Evolutionary conservation across 2,888 invertebrate genomes (phyloP), one percentile per base, ranked within the genome.

Genomic region (Drosophila conformis): DNA sequence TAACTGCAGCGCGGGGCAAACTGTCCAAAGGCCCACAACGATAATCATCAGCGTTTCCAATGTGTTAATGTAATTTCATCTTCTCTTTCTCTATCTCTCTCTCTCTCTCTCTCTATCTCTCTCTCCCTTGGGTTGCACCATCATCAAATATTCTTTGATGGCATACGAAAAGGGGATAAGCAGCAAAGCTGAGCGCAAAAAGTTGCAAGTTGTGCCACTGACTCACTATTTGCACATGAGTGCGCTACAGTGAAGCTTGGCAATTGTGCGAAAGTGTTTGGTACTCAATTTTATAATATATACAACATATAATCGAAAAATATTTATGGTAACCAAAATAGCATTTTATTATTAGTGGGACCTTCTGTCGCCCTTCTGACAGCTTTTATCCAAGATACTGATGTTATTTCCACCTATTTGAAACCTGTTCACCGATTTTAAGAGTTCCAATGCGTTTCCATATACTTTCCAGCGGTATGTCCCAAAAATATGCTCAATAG

Each of bases 41-140:
- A 83, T 85, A 85, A 85, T 79, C 81, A 85, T 79, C 82, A 68
- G 35, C 67, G 73, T 76, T 78, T 83, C 72, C 76, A 84, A 87
- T 82, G 84, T 84, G 83, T 81, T 81, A 75, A 82, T 80, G 83
- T 63, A 80, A 78, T 71, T 71, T 73, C 53, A 35, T n/a, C 54
- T 31, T 35, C 10, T 54, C 21, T 42, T 1, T 35, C 27, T 53
- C 29, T 15, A 13, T 21, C 1, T 51, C 36, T 38, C 4, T 38
- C 36, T 53, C 31, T 21, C 21, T 21, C 21, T 21, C 21, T 21
- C 21, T 21, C 21, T 33, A 6, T 7, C 8, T 29, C 2, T 46
- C 25, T 38, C 4, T 29, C 48, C 49, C 31, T 36, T 73, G 62
- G 56, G 65, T 54, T 58, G 56, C 69, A 61, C 63, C 76, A 58